Percentiles rank a stretch among this genome's conserved stretches.
phyloP scores from a whole-genome alignment of 2,888 invertebrate species.

The Agrotis puta region DNA sequence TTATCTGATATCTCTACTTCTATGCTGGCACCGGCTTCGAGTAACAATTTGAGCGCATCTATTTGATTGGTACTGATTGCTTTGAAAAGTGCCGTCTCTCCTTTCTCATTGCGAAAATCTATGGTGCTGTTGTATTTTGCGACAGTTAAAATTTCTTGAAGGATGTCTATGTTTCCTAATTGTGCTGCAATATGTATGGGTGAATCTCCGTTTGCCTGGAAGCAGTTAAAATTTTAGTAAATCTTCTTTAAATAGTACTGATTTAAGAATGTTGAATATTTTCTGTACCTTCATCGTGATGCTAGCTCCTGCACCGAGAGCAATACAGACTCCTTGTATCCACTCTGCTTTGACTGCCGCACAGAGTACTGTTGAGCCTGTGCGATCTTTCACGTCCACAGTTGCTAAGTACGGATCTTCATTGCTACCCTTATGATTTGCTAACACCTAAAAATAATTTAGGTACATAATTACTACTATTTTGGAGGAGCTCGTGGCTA shows the following conservation, averaged over 20 bases:
- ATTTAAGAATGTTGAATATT: background rate
- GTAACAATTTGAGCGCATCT: conserved; percentile 78
- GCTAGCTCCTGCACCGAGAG: conserved; percentile 86
- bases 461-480: background rate
- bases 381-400: conserved; percentile 56
- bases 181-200: conserved; percentile 86
- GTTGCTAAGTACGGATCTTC: conserved; percentile 35
- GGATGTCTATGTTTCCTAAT: conserved; percentile 80
- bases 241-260: background rate
- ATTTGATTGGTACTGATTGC: conserved; percentile 79
- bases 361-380: conserved; percentile 79
- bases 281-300: conserved; percentile 72
- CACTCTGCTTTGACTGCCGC: conserved; percentile 82
- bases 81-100: conserved; percentile 84
- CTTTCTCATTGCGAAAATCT: conserved; percentile 76
- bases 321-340: conserved; percentile 83
- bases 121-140: conserved; percentile 62
- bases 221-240: background rate
- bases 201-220: conserved; percentile 60
- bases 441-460: conserved; percentile 43
- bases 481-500: too few species aligned
- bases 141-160: conserved; percentile 82
- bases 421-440: conserved; percentile 39
- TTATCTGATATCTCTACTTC: conserved; percentile 77
- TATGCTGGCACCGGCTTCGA: conserved; percentile 82